Base-by-base conservation (phyloP, 2,797 vertebrate species). In the Numenius phaeopus region DNA sequence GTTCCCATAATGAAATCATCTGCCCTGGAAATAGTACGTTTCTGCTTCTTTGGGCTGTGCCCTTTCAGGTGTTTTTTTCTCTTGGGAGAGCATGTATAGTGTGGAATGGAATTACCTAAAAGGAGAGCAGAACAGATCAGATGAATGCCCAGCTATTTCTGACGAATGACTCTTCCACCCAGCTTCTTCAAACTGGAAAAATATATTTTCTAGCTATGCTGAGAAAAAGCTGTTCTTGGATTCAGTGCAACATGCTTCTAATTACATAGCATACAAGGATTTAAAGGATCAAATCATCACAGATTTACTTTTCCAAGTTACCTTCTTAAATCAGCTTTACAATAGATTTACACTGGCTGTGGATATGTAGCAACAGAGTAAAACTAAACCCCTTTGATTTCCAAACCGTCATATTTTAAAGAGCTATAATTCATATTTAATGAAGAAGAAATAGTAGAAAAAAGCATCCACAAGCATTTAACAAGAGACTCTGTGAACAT, bases 341-440 rank as follows among this genome's bases (percentile, higher is more conserved):
- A 97, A 89, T 47, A 94, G 91, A 96, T 96, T 96, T 95, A 97
- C 93, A 87, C 84, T 93, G 75, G 59, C 83, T 80, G 40, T 94
- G 66, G 87, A 95, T 96, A 94, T 89, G 80, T 96, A 94, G 89
- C 61, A 96, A 27, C 52, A 79, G 39, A 91, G 57, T 91, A 97
- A 98, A 97, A 95, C 75, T 94, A 97, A 98, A 73, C 58, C 40
- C 59, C 82, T 84, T 76, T 96, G 93, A 96, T 95, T 98, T 98
- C 90, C 67, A 97, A 94, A 95, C 89, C 78, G 92, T 93, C 87
- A 88, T 92, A 18, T 89, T 97, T 97, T 97, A 96, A 97, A 97
- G 87, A 89, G 61, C 71, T 96, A 69, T 96, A 97, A 98, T 97
- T 98, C 91, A 97, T 95, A 97, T 96, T 96, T 97, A 98, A 98